These are phyloP conservation scores for Sinocyclocheilus maitianheensis DNA, from an alignment of 2,113 vertebrate genomes.

Conservation along the genomic window DNA sequence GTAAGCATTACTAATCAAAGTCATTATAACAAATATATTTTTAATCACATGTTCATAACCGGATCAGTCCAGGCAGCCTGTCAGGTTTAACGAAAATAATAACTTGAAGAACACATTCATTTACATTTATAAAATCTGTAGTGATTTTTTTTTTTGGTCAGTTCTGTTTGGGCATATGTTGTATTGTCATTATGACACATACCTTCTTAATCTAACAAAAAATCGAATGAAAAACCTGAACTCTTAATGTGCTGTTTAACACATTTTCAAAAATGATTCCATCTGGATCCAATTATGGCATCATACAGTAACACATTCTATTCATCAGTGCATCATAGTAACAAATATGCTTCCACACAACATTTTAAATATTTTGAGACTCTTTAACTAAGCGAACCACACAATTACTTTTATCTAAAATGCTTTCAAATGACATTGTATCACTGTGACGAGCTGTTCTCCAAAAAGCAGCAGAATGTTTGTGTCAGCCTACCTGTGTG, in stretches of 20 bases:
- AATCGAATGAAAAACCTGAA: background rate
- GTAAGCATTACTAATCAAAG: background rate
- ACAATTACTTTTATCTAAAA: background rate
- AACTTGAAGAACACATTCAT: background rate
- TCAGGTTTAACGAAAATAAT: background rate
- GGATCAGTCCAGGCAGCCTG: background rate
- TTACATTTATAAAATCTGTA: background rate
- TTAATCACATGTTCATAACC: background rate
- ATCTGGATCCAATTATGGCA: background rate
- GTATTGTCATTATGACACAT: background rate
- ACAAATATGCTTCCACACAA: background rate
- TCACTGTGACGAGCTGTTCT: background rate
- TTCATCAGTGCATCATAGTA: background rate
- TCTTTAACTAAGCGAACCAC: background rate
- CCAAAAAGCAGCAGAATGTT: background rate
- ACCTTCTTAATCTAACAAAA: background rate
- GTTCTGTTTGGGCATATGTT: background rate
- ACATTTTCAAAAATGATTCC: background rate
- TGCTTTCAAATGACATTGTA: background rate
- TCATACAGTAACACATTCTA: background rate
- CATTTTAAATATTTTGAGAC: background rate
- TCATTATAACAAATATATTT: background rate
- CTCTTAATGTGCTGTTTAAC: background rate
- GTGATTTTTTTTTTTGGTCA: background rate
- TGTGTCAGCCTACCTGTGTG: conserved; percentile 84